These are phyloP conservation scores for Hystrix cristata DNA, from an alignment of 2,113 vertebrate genomes.

Conservation along the genomic window DNA sequence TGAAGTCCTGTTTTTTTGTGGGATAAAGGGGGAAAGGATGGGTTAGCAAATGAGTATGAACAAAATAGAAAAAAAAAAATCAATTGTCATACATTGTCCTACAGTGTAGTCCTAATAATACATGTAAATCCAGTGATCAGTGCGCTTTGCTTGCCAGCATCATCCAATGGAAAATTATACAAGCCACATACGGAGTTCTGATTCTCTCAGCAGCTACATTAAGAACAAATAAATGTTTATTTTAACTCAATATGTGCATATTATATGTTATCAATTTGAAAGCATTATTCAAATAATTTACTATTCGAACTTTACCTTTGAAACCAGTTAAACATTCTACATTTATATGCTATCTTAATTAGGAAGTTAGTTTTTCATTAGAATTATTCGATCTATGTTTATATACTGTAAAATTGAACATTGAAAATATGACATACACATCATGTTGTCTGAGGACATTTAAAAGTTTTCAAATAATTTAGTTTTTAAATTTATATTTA, in stretches of 20 bases:
- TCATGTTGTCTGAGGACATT: neutral
- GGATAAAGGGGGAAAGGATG: neutral
- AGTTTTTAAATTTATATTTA: neutral
- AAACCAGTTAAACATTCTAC: neutral
- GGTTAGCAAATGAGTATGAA: neutral
- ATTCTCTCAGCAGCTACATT: neutral
- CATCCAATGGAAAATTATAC: neutral
- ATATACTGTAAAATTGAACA: neutral
- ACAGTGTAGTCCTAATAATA: neutral
- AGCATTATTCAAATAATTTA: neutral
- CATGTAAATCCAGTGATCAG: neutral
- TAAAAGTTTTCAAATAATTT: neutral
- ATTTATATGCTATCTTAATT: neutral
- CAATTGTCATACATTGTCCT: neutral
- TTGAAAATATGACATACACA: neutral
- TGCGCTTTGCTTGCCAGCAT: neutral
- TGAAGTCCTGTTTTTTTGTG: neutral
- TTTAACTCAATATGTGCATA: neutral
- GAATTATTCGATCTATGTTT: neutral
- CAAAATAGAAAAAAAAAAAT: neutral
- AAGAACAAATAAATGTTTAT: conserved; percentile 10
- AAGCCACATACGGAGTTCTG: neutral
- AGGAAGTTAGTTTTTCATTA: neutral
- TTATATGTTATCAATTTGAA: neutral
- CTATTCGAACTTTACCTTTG: neutral